A percentile compares a stretch with the other conserved stretches of the same genome.
These are phyloP conservation scores for Laterallus jamaicensis DNA, from an alignment of 2,113 vertebrate species.

Conservation along the genomic window DNA sequence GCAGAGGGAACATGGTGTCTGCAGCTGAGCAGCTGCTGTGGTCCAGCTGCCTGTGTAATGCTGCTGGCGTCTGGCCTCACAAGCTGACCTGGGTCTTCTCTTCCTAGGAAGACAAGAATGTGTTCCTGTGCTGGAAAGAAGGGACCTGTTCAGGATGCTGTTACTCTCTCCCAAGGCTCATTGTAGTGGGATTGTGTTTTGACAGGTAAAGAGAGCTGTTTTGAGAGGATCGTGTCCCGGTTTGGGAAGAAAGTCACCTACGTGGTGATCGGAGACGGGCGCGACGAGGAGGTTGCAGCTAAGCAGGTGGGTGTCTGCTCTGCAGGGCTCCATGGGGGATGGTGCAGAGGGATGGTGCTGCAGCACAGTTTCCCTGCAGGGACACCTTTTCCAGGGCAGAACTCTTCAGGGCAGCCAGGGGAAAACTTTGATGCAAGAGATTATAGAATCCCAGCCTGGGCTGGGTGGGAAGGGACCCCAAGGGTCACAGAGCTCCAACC, in stretches of 20 bases:
- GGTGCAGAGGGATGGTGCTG: not conserved
- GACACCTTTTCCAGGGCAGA: not conserved
- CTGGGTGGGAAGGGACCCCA: no score
- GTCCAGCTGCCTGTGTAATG: not conserved
- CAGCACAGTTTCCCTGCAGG: not conserved
- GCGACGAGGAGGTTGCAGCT: slow-evolving; percentile 97
- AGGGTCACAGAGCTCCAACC: no score
- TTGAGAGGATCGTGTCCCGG: slow-evolving; percentile 94
- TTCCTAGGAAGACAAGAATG: not conserved
- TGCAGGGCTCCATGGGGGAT: not conserved
- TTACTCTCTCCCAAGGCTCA: not conserved
- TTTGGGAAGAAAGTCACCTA: slow-evolving; percentile 99
- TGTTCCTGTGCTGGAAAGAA: not conserved
- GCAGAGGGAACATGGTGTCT: not conserved
- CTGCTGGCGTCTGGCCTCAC: not conserved
- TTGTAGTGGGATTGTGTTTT: not conserved
- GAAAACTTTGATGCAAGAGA: no score
- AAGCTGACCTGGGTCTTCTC: not conserved
- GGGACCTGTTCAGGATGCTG: not conserved
- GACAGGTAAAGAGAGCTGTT: slow-evolving; percentile 97
- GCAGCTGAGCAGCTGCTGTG: not conserved
- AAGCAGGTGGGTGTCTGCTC: slow-evolving; percentile 84
- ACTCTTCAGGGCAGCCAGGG: not conserved
- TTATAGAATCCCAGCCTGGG: no score
- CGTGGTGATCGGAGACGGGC: slow-evolving; percentile 96